phyloP scores from a whole-genome alignment of 2,797 vertebrate species.

The Tinamus major region DNA sequence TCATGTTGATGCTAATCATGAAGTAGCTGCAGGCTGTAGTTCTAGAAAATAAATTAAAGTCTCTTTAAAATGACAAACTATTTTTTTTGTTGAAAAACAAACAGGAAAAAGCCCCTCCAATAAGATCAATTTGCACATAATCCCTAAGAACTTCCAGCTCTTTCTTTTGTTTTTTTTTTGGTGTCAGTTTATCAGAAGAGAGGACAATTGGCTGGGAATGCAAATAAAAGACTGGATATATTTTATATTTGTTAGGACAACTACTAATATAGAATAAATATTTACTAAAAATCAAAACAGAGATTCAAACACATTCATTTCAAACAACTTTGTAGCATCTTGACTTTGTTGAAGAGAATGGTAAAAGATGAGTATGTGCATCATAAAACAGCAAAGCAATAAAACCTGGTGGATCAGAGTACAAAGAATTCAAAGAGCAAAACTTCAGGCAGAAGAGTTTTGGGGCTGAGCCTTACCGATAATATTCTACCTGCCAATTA shows the following conservation, averaged over 20 bases:
- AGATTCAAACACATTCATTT: background rate
- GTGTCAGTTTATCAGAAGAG: background rate
- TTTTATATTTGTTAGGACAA: background rate
- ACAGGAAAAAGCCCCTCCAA: background rate
- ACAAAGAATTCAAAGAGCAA: background rate
- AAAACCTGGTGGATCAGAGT: background rate
- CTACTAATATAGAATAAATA: background rate
- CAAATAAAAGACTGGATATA: background rate
- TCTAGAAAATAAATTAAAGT: background rate
- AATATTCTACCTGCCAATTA: background rate
- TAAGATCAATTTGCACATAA: background rate
- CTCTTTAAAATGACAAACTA: background rate
- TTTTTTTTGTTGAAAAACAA: background rate
- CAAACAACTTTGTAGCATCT: background rate
- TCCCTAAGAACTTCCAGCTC: background rate
- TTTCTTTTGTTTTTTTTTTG: background rate
- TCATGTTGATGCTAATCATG: background rate
- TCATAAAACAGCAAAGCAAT: fast-evolving
- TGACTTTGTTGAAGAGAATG: background rate
- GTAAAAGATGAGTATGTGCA: background rate
- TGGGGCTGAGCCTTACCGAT: background rate
- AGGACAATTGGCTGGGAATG: background rate
- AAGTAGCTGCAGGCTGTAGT: background rate
- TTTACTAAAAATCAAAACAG: background rate
- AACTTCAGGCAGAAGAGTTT: background rate